Conservation (phyloP, 2,888 invertebrate species). For the Trissolcus japonicus region DNA sequence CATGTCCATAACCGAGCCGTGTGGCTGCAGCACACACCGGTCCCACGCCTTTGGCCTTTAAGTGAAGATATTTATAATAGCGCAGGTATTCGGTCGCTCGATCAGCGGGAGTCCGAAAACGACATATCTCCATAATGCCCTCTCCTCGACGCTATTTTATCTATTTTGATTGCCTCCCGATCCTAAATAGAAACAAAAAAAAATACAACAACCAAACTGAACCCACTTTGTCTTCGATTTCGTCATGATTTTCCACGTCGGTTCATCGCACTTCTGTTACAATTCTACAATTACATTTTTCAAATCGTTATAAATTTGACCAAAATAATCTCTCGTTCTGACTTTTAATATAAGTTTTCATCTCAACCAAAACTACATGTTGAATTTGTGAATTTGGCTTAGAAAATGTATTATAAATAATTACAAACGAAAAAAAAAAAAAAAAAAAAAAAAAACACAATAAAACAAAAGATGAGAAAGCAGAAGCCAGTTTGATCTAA, state of each 20-base stretch:
- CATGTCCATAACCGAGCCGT: constrained; percentile 58
- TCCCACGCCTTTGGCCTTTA: constrained; percentile 68
- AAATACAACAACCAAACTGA: neutral
- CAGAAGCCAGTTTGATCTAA: no score
- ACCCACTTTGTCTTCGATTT: constrained; percentile 36
- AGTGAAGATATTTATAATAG: constrained; percentile 71
- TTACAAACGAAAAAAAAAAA: no score
- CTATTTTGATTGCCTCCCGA: constrained; percentile 62
- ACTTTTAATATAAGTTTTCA: no score
- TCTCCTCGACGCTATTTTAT: constrained; percentile 60
- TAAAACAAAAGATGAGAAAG: no score
- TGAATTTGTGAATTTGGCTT: no score
- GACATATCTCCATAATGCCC: constrained; percentile 70
- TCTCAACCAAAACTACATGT: no score
- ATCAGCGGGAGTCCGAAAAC: constrained; percentile 69
- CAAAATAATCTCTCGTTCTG: no score
- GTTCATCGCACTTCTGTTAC: constrained; percentile 17
- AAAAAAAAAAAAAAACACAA: no score
- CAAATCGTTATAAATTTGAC: no score
- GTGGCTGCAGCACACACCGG: constrained; percentile 39
- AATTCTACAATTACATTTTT: no score
- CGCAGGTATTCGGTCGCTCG: constrained; percentile 66
- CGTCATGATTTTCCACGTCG: constrained; percentile 30
- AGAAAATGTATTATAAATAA: no score
- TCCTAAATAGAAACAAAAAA: constrained; percentile 50